Conservation (phyloP, 2,888 invertebrate species). For the Diarsia dahlii region DNA sequence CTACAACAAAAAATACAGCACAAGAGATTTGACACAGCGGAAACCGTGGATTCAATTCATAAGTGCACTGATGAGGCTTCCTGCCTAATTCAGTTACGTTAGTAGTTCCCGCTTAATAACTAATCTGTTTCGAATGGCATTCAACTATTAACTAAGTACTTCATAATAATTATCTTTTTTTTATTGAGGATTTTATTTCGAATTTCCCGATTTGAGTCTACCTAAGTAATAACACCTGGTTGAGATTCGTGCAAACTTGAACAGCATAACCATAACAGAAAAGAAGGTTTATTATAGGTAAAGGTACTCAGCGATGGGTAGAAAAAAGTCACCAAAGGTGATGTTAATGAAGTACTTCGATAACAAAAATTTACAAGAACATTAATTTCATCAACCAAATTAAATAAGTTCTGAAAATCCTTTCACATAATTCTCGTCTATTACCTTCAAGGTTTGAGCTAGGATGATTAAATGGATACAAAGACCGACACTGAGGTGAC, state of each 20-base stretch:
- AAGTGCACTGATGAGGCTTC: slow-evolving; percentile 40
- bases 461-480: too few species aligned
- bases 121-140: slow-evolving; percentile 19
- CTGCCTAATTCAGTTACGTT: slow-evolving; percentile 48
- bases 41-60: slow-evolving; percentile 40
- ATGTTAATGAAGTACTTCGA: neutral
- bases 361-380: neutral
- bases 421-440: neutral
- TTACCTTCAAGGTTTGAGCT: too few species aligned
- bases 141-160: neutral
- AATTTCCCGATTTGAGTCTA: neutral
- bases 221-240: neutral
- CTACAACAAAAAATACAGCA: neutral
- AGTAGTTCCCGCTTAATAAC: slow-evolving; percentile 8
- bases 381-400: neutral
- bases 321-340: neutral
- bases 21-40: slow-evolving; percentile 26
- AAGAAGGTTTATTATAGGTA: neutral
- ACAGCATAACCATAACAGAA: neutral
- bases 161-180: neutral
- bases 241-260: neutral
- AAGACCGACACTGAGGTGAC: neutral
- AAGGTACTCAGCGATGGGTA: neutral
- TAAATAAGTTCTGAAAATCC: neutral
- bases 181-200: neutral